Evolutionary conservation across 1,140 invertebrate genomes (phyloP), one percentile per base, ranked within the genome.

Genomic region (Lepidotrigona ventralis): DNA sequence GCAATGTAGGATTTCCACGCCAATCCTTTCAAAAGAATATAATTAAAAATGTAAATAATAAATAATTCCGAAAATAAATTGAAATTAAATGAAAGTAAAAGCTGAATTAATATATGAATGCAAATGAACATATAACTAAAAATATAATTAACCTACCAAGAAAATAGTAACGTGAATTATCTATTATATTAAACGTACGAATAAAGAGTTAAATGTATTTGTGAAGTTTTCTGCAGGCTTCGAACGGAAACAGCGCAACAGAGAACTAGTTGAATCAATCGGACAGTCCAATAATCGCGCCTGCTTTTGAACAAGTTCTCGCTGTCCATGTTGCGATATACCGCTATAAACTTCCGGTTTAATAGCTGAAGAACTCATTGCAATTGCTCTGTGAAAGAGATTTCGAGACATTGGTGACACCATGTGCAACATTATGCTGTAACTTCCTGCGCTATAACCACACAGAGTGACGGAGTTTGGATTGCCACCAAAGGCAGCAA

Each of bases 351-450:
- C 92, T 86, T 91, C 92, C 0, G 9, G 5, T 0, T 3, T 1
- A 0, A 63, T 33, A 11, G 0, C 96, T 2, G 98, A 95, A 5
- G 95, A 96, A 90, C 96, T 97, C 94, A 96, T 95, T 3, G 96
- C 94, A 64, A 97, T 96, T 0, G 95, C 96, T 69, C 95, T 95
- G 83, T 97, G 96, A 86, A 97, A 97, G 0, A 97, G 92, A 53
- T 95, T 95, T 73, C 87, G 64, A 12, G 94, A 94, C 91, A 96
- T 95, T 60, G 95, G 95, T 0, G 96, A 96, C 19, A 97, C 79
- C 87, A 97, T 93, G 90, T 97, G 96, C 70, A 95, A 93, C 6
- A 95, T 95, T 5, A 96, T 95, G 60, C 95, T 95, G 26, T 95
- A 95, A 0, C 95, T 94, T 6, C 97, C 97, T 8, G 96, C 96